A percentile compares a stretch with the other conserved stretches of the same genome.
Conservation (phyloP, 1,140 invertebrate genomes). For the Apis cerana region DNA sequence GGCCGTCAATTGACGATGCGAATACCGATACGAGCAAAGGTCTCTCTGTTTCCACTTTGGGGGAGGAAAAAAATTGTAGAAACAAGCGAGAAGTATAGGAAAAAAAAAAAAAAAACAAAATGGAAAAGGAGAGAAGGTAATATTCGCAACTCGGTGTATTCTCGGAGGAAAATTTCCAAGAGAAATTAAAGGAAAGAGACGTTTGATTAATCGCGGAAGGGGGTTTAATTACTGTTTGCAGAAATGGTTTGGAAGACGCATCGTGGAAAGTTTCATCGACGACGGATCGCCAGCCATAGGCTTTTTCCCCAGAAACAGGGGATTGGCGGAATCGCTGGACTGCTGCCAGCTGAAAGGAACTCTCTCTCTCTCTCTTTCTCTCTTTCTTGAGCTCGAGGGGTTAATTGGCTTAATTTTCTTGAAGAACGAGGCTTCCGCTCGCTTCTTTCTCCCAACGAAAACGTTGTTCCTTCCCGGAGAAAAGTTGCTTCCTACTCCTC, state of each 20-base stretch:
- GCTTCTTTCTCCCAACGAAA: constrained; percentile 24
- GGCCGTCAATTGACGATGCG: neutral
- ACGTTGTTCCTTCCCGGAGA: constrained; percentile 14
- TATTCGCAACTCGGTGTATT: neutral
- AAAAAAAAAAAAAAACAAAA: too few relatives aligned
- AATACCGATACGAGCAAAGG: neutral
- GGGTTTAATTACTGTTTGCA: neutral
- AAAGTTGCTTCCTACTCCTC: neutral
- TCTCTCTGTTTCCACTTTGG: neutral
- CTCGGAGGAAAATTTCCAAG: neutral
- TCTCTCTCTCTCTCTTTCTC: neutral
- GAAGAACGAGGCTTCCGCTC: constrained; percentile 15
- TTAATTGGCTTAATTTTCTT: constrained; percentile 50
- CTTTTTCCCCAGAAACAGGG: neutral
- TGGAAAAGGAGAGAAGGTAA: too few relatives aligned
- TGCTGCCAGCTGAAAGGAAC: constrained; percentile 23
- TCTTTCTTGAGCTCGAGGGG: constrained; percentile 5
- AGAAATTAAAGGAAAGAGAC: neutral
- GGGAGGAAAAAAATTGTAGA: neutral
- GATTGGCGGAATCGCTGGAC: neutral
- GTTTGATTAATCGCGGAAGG: neutral
- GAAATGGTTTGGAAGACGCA: neutral
- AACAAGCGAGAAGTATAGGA: neutral
- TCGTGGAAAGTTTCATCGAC: constrained; percentile 12
- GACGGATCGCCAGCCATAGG: neutral